phyloP scores from a whole-genome alignment of 2,888 invertebrate genomes.

The Caenorhabditis sp. region DNA sequence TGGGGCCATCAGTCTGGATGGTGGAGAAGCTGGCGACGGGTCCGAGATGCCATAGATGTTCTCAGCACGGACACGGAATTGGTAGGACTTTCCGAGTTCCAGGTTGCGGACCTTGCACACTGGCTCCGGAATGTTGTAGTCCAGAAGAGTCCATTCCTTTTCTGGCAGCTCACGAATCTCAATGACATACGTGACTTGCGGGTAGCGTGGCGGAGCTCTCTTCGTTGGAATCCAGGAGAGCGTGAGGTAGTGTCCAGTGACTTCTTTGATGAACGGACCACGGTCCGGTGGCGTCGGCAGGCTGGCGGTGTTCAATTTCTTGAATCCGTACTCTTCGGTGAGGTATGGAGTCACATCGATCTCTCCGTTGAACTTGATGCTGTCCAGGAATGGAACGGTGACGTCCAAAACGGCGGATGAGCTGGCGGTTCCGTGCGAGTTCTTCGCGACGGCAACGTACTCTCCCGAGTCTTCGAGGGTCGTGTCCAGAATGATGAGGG shows the following conservation, averaged over 20 bases:
- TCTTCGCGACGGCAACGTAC: conserved; percentile 78
- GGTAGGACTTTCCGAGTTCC: conserved; percentile 93
- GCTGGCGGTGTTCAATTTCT: conserved; percentile 75
- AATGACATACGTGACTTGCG: conserved; percentile 93
- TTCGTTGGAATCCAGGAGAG: conserved; percentile 95
- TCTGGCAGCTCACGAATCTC: conserved; percentile 94
- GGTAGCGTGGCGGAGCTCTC: conserved; percentile 87
- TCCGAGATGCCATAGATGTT: conserved; percentile 97
- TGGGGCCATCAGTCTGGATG: conserved; percentile 78
- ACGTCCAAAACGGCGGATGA: conserved; percentile 78
- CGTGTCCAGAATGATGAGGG: conserved; percentile 77
- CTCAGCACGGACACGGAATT: conserved; percentile 94
- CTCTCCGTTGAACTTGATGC: conserved; percentile 77
- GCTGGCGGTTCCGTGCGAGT: conserved; percentile 75
- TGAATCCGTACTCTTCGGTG: conserved; percentile 79
- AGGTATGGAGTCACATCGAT: conserved; percentile 78
- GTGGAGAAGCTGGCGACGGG: conserved; percentile 89
- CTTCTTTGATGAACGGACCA: conserved; percentile 91
- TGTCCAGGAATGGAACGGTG: conserved; percentile 76
- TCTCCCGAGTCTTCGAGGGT: conserved; percentile 77
- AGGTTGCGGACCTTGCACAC: conserved; percentile 91
- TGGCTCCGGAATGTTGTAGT: conserved; percentile 86
- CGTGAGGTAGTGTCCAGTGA: conserved; percentile 90
- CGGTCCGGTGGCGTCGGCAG: conserved; percentile 91
- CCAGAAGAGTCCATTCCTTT: conserved; percentile 88